Conservation (phyloP, 2,888 invertebrate species). For the Ormyrus nitidulus region DNA sequence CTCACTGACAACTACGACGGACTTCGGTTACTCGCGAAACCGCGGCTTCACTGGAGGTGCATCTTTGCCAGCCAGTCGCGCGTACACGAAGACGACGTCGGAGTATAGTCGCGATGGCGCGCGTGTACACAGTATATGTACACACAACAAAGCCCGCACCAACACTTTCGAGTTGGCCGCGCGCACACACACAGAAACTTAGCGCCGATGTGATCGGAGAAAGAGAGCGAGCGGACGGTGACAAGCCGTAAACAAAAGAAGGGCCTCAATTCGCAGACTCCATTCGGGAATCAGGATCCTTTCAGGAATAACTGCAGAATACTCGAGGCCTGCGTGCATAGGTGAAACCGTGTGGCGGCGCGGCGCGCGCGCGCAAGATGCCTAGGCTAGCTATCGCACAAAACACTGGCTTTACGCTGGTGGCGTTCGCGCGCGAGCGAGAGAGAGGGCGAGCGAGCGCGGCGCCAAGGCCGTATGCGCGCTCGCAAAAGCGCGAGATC, state of each 20-base stretch:
- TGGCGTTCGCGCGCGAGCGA: constrained; percentile 2
- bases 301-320: constrained; percentile 17
- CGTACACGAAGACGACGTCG: not conserved
- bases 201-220: not conserved
- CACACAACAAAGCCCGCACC: constrained; percentile 42
- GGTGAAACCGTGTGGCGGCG: constrained; percentile 16
- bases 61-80: not conserved
- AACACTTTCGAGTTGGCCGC: not conserved
- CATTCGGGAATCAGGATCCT: not conserved
- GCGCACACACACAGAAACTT: not conserved
- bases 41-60: not conserved
- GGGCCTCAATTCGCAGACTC: no score
- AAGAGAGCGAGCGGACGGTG: constrained; percentile 27
- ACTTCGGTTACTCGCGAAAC: not conserved
- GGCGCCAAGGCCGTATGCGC: constrained; percentile 42
- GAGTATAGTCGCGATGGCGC: no score
- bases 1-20: no score
- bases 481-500: constrained; percentile 14
- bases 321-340: not conserved
- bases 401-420: constrained; percentile 11
- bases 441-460: constrained; percentile 9
- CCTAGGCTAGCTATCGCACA: constrained; percentile 10
- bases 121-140: constrained; percentile 37
- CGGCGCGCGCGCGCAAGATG: constrained; percentile 32
- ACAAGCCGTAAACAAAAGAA: constrained; percentile 56